Conservation (phyloP, 1,140 invertebrate genomes). For the Procambarus virginalis region DNA sequence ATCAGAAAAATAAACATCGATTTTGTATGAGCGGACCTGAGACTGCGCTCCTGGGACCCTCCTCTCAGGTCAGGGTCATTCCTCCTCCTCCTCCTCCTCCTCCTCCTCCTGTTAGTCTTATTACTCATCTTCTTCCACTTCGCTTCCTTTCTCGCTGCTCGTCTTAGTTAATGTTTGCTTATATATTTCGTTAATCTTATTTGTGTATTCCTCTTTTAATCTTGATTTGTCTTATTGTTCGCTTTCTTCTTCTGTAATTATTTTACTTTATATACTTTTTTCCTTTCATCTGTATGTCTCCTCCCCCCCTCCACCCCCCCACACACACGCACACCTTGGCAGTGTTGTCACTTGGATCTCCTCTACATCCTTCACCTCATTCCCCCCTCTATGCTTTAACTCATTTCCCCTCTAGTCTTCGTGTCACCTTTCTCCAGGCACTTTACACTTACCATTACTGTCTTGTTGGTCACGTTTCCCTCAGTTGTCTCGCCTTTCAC, state of each 20-base stretch:
- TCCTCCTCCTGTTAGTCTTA: not conserved
- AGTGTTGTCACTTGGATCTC: not conserved
- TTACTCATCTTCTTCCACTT: not conserved
- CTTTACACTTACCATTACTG: too few species aligned
- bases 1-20: constrained; percentile 54
- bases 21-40: constrained; percentile 16
- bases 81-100: not conserved
- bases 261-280: not conserved
- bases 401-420: too few species aligned
- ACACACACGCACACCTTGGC: not conserved
- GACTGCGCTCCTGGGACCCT: not conserved
- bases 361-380: not conserved
- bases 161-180: too few species aligned
- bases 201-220: not conserved
- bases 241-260: not conserved
- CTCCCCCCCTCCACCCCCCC: not conserved
- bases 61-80: not conserved
- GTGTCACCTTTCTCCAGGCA: too few species aligned
- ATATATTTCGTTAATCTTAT: too few species aligned
- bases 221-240: not conserved
- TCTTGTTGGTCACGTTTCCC: too few species aligned
- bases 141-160: not conserved
- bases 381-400: not conserved
- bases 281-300: not conserved
- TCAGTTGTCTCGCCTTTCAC: too few species aligned